Percentiles rank a stretch among this genome's conserved stretches.
These are phyloP conservation scores for Arrhopalites spinosus DNA, from an alignment of 2,888 invertebrate genomes.

Conservation along the genomic window DNA sequence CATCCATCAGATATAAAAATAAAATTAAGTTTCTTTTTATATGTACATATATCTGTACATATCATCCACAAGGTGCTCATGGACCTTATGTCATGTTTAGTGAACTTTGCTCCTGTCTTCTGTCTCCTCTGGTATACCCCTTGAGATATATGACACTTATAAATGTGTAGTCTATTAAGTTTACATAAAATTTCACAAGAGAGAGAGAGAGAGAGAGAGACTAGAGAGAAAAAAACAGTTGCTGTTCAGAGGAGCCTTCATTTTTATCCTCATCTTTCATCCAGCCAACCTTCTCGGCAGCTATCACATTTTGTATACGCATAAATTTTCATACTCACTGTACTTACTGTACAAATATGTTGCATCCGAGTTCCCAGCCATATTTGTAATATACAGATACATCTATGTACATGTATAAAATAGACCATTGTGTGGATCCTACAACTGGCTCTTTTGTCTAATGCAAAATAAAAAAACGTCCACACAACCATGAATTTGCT, in stretches of 20 bases:
- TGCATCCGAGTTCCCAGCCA: no score
- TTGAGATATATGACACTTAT: neutral
- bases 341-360: no score
- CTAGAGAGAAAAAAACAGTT: neutral
- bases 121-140: neutral
- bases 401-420: no score
- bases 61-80: no score
- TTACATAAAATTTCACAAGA: no score
- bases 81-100: neutral
- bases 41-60: no score
- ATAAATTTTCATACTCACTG: slow-evolving; percentile 17
- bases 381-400: no score
- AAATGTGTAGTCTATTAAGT: neutral
- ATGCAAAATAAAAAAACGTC: slow-evolving; percentile 3
- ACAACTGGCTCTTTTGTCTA: no score
- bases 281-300: slow-evolving; percentile 8
- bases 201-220: neutral
- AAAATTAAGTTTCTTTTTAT: no score
- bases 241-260: no score
- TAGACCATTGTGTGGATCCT: no score
- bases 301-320: slow-evolving; percentile 17
- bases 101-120: slow-evolving; percentile 1
- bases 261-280: slow-evolving; percentile 17
- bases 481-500: slow-evolving; percentile 23
- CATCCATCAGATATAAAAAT: no score